Evolutionary conservation across 1,140 invertebrate genomes (phyloP).

Genomic region (Drosophila cardini): DNA sequence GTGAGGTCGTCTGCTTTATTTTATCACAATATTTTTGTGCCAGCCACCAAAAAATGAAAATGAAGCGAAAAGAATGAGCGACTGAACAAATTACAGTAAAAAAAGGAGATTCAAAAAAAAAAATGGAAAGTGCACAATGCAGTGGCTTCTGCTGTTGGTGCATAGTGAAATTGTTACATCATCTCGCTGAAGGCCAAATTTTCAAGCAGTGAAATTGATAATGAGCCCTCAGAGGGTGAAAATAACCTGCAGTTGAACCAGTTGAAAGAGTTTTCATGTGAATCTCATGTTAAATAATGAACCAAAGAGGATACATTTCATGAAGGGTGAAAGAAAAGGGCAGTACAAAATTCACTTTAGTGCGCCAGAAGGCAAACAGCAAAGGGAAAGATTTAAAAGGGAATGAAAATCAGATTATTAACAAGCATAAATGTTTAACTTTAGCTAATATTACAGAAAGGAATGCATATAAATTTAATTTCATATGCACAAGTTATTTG

Average conservation of each 20-base stretch:
- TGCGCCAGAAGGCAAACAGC: not conserved
- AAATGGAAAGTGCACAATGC: conserved; percentile 33
- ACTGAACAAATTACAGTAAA: not conserved
- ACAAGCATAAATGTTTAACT: too few species aligned
- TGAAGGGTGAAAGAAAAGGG: not conserved
- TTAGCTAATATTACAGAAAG: too few species aligned
- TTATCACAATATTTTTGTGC: conserved; percentile 56
- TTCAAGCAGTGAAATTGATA: conserved; percentile 65
- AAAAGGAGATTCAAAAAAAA: not conserved
- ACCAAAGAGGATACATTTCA: conserved; percentile 13
- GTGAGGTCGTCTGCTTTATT: conserved; percentile 76
- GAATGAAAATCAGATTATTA: too few species aligned
- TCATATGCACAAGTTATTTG: too few species aligned
- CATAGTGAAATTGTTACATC: conserved; percentile 68
- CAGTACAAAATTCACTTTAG: not conserved
- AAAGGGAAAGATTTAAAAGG: not conserved
- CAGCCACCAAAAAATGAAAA: conserved; percentile 53
- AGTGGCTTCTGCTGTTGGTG: conserved; percentile 13
- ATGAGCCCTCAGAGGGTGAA: conserved; percentile 38
- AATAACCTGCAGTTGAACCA: not conserved
- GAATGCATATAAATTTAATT: too few species aligned
- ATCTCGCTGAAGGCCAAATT: conserved; percentile 56
- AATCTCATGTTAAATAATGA: conserved; percentile 33
- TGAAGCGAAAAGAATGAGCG: conserved; percentile 17
- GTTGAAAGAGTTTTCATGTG: conserved; percentile 23